Conservation (phyloP, 2,113 vertebrate genomes). For the Hypocryptadius cinnamomeus region DNA sequence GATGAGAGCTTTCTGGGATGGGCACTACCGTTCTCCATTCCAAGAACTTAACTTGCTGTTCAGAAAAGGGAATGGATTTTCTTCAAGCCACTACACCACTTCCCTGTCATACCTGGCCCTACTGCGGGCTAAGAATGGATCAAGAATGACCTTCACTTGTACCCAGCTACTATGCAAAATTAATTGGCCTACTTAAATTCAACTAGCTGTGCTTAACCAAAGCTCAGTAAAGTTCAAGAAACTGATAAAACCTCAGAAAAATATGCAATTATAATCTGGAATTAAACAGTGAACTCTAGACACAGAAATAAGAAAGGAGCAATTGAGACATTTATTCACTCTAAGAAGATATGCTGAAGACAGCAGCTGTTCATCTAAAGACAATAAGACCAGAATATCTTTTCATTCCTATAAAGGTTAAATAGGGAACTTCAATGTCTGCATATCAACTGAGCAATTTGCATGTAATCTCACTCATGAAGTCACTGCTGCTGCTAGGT, state of each 20-base stretch:
- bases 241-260: slow-evolving; percentile 1
- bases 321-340: neutral
- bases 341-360: neutral
- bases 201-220: neutral
- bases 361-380: neutral
- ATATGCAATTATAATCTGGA: neutral
- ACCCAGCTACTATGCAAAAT: neutral
- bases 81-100: neutral
- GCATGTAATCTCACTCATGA: neutral
- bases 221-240: neutral
- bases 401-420: neutral
- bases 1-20: neutral
- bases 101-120: neutral
- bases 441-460: slow-evolving; percentile 2
- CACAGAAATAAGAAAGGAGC: neutral
- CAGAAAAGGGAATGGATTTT: neutral
- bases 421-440: neutral
- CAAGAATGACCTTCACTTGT: neutral
- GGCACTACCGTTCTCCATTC: neutral
- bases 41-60: neutral
- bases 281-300: neutral
- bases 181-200: slow-evolving; percentile 28
- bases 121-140: neutral
- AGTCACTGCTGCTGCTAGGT: neutral
- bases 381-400: neutral